Conservation (phyloP, 2,888 invertebrate species). For the Lasius fuliginosus region DNA sequence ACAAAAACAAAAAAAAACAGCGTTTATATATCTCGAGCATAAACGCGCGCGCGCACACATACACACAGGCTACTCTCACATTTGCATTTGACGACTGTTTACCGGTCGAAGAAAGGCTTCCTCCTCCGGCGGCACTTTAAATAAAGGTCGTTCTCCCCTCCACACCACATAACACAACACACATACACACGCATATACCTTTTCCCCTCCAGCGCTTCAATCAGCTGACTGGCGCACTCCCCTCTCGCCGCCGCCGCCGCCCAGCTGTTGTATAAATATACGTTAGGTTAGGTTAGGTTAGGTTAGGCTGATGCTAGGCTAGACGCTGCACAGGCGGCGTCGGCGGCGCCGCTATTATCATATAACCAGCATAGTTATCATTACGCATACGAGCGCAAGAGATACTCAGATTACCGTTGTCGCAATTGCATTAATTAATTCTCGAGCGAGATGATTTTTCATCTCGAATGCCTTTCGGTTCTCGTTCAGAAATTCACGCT, state of each 20-base stretch:
- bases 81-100: conserved; percentile 77
- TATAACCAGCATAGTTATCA: conserved; percentile 47
- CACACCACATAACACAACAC: conserved; percentile 39
- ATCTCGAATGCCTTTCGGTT: background rate
- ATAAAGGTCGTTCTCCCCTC: conserved; percentile 82
- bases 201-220: conserved; percentile 81
- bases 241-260: conserved; percentile 61
- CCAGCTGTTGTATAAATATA: conserved; percentile 84
- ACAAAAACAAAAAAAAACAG: background rate
- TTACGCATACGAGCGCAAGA: conserved; percentile 9
- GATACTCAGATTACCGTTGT: background rate
- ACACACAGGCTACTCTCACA: conserved; percentile 62
- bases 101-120: conserved; percentile 79
- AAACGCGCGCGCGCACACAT: conserved; percentile 45
- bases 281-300: conserved; percentile 58
- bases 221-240: conserved; percentile 82
- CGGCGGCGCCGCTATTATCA: conserved; percentile 74
- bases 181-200: background rate
- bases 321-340: conserved; percentile 68
- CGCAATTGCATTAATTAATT: background rate
- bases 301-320: conserved; percentile 81
- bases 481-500: background rate
- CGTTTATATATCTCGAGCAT: background rate
- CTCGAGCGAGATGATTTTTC: background rate
- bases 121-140: conserved; percentile 80